Evolutionary conservation across 2,888 invertebrate species (phyloP).

Genomic region (Odontothrips loti): DNA sequence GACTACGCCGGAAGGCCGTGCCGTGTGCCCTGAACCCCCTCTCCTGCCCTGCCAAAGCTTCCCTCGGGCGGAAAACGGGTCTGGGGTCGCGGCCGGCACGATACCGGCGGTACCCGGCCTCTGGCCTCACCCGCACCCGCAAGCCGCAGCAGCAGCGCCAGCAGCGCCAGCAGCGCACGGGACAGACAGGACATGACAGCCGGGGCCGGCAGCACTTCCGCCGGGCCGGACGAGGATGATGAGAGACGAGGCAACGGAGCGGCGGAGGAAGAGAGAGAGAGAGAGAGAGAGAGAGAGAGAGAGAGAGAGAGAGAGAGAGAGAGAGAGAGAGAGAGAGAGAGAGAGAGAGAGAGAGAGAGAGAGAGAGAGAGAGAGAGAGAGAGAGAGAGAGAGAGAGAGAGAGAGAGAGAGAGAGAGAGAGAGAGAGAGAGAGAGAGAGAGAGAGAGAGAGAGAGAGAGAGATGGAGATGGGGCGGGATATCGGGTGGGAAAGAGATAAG

Average conservation of each 20-base stretch:
- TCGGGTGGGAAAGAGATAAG: neutral
- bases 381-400: neutral
- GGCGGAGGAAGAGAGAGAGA: neutral
- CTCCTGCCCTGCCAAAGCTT: too few relatives aligned
- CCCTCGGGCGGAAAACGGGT: too few relatives aligned
- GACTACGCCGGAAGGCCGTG: too few relatives aligned
- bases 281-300: neutral
- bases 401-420: neutral
- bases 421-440: neutral
- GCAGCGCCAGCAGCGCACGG: too few relatives aligned
- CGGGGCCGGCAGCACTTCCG: neutral
- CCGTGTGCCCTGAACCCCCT: too few relatives aligned
- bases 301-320: slow-evolving; percentile 15
- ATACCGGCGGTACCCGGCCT: too few relatives aligned
- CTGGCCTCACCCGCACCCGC: too few relatives aligned
- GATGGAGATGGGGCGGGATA: too few relatives aligned
- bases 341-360: neutral
- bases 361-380: neutral
- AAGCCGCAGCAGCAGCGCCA: too few relatives aligned
- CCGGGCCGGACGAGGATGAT: neutral
- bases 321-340: too few relatives aligned
- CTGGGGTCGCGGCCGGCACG: too few relatives aligned
- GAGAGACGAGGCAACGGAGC: neutral
- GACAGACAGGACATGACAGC: neutral
- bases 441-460: neutral